Base-by-base conservation (phyloP, 2,113 vertebrate genomes). In the Aegypius monachus region DNA sequence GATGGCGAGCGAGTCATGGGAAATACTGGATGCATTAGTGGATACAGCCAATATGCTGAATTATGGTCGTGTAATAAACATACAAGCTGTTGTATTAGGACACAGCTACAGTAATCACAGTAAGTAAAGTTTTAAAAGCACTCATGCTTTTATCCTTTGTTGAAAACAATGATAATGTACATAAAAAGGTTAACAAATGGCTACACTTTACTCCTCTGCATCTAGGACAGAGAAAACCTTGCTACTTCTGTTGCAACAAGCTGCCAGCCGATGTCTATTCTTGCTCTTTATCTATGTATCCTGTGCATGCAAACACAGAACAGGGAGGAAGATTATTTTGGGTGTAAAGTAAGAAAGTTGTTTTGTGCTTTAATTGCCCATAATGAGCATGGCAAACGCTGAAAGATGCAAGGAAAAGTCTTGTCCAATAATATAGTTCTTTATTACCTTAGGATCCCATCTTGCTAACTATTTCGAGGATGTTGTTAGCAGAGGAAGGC, bases 401-500 rank as follows among this genome's bases (percentile, higher is more conserved):
- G 91, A 96, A 94, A 67, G 86, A 95, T 89, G 68, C 67, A 88
- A 96, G 93, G 90, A 89, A 94, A 96, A 96, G 55, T 94, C 94
- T 88, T 95, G 92, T 96, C 95, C 88, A 93, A 96, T 96, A 97
- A 96, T 86, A 70, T 6, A 88, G 90, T 96, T 95, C 90, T 96
- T 96, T 95, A 96, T 97, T 97, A 95, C 94, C 93, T 95, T 81
- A 89, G 94, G 56, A 95, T 91, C 56, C 81, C 86, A 75, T 97
- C 96, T 97, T 93, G 90, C 93, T 97, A 95, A 96, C 90, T 93
- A 68, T 95, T 95, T 91, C 4, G 7, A 94, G 95, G 96, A 95
- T 96, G 95, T 97, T 96, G 94, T 97, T 96, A 97, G 97, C 98
- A 98, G 92, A 98, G 97, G 98, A 98, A 98, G 98, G 96, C 97